phyloP scores from a whole-genome alignment of 2,888 invertebrate species.

The Allygus modestus region DNA sequence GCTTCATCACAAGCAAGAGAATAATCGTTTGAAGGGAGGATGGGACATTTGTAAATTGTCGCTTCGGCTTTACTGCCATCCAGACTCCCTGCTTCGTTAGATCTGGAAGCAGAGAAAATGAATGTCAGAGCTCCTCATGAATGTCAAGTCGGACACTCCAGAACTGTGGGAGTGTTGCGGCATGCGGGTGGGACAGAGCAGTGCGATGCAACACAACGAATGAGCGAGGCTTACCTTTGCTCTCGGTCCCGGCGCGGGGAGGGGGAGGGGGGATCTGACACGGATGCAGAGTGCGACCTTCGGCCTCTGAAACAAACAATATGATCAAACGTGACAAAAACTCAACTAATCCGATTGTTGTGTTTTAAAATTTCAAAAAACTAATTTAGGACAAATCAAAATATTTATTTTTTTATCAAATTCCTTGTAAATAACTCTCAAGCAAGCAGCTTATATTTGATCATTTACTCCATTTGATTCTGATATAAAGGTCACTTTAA shows the following conservation, averaged over 20 bases:
- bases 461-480: too few species aligned
- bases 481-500: too few species aligned
- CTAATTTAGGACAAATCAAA: too few species aligned
- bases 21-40: conserved; percentile 64
- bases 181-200: conserved; percentile 52
- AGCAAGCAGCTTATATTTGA: too few species aligned
- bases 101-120: conserved; percentile 70
- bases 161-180: neutral
- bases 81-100: conserved; percentile 69
- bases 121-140: conserved; percentile 60
- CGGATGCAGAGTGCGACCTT: conserved; percentile 67
- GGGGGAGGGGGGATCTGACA: conserved; percentile 67
- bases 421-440: too few species aligned
- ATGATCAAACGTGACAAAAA: too few species aligned
- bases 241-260: conserved; percentile 66
- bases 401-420: too few species aligned
- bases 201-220: conserved; percentile 40
- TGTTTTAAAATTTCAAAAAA: too few species aligned
- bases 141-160: neutral
- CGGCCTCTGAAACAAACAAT: conserved; percentile 64
- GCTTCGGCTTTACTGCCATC: conserved; percentile 67
- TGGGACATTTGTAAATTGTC: conserved; percentile 62
- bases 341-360: too few species aligned
- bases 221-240: conserved; percentile 60
- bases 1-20: conserved; percentile 65